Conservation (phyloP, 2,888 invertebrate species). For the Aphidoletes aphidimyza region DNA sequence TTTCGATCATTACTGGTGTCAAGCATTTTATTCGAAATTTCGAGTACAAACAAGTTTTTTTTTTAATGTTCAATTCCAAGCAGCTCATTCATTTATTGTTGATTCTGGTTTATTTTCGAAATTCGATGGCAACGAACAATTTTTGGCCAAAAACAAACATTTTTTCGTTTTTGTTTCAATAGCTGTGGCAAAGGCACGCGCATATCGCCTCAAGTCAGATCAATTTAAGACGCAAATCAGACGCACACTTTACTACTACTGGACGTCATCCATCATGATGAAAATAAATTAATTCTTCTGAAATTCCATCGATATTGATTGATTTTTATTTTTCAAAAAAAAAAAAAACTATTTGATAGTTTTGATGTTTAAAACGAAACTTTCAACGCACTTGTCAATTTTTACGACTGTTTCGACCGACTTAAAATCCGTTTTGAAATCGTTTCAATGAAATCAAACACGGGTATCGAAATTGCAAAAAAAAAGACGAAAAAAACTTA, state of each 20-base stretch:
- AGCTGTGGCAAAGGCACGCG: no score
- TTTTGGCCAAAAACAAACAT: not conserved
- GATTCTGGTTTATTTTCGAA: not conserved
- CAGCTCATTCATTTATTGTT: not conserved
- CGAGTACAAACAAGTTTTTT: conserved; percentile 18
- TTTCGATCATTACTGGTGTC: not conserved
- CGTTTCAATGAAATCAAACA: not conserved
- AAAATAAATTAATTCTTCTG: not conserved
- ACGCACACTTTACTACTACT: no score
- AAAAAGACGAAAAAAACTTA: not conserved
- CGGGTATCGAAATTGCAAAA: not conserved
- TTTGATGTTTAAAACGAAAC: not conserved
- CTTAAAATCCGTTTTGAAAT: not conserved
- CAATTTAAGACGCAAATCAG: no score
- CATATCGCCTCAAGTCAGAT: no score
- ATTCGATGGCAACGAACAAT: not conserved
- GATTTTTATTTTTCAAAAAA: not conserved
- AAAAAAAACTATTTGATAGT: not conserved
- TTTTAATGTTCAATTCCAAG: not conserved
- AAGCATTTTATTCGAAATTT: not conserved
- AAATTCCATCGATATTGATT: not conserved
- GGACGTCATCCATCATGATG: not conserved
- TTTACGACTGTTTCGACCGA: no score
- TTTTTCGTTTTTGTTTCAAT: no score
- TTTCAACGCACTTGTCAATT: no score